Evolutionary conservation across 2,113 vertebrate species (phyloP).

Genomic region (Hippocampus zosterae): DNA sequence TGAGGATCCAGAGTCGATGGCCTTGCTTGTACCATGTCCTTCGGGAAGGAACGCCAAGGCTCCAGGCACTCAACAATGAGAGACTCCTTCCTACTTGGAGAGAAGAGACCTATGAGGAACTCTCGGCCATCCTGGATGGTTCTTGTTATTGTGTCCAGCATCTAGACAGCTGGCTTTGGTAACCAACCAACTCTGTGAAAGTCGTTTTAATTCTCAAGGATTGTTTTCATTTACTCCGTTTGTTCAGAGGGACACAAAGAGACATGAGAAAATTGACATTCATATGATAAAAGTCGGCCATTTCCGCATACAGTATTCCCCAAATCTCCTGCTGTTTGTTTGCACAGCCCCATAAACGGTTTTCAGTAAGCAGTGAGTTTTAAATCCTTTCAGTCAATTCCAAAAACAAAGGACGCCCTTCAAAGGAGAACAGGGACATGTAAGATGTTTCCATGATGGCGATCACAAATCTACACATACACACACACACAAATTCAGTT

Average conservation of each 20-base stretch:
- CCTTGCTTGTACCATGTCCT: constrained; percentile 77
- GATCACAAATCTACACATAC: too few relatives aligned
- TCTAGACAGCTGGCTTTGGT: constrained; percentile 80
- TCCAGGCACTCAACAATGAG: constrained; percentile 77
- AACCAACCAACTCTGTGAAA: constrained; percentile 18
- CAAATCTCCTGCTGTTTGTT: neutral
- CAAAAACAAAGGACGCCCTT: too few relatives aligned
- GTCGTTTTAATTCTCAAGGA: neutral
- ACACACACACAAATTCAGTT: neutral
- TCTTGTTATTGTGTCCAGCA: constrained; percentile 80
- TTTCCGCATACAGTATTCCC: neutral
- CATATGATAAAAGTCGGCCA: neutral
- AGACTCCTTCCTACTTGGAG: constrained; percentile 73
- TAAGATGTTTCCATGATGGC: neutral
- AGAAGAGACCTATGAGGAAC: constrained; percentile 68
- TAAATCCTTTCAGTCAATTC: too few relatives aligned
- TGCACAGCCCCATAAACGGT: neutral
- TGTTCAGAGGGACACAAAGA: neutral
- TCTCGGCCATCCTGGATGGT: constrained; percentile 73
- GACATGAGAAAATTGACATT: neutral
- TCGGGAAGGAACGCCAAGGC: constrained; percentile 72
- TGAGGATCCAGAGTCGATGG: constrained; percentile 78
- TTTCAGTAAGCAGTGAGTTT: too few relatives aligned
- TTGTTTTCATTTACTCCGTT: neutral
- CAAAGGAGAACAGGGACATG: too few relatives aligned